Base-by-base conservation (phyloP, 2,113 vertebrate genomes). In the Salvelinus namaycush region DNA sequence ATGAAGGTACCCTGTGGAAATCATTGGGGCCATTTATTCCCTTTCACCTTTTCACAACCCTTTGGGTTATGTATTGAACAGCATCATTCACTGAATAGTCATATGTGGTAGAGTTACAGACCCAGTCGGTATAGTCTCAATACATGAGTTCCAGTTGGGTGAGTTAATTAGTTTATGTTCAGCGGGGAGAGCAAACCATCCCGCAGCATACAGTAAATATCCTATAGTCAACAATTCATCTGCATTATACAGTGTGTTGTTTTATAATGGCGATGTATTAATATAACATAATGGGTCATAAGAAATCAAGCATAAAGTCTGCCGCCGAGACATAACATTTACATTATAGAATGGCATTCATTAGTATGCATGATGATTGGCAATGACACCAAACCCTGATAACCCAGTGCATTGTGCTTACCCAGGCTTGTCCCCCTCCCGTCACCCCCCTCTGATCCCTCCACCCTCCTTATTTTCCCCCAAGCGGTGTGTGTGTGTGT, bases 331-430 rank as follows among this genome's bases (percentile, higher is more conserved):
- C 31, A 59, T 73, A 72, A 78, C 27, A 5, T 82, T 73, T 59
- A 79, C 74, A 86, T 85, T 76, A 83, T 68, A 70, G 76, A 22
- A 68, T 84, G 79, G 82, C 80, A 82, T 69, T 76, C 74, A 74
- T 87, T 85, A 77, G 81, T 16, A 74, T 72, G 29, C 69, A 73
- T 69, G 79, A 74, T 86, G 87, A 86, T 86, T 84, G 76, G 79
- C 81, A 80, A 80, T 82, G 80, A 82, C 86, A 83, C 82, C 84
- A 79, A 18, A 39, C 83, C 83, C 76, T 79, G 77, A 80, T 72
- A 77, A 82, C 69, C 77, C 59, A 54, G 20, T 69, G 77, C n/a
- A 5, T 75, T 70, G 64, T 69, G 83, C 81, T 85, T 77, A n/a
- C 27, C 75, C 82, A 80, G 78, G 78, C 77, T 62, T 83, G 77